A percentile compares a stretch with the other conserved stretches of the same genome.
These are phyloP conservation scores for Sinosuthora webbiana DNA, from an alignment of 2,113 vertebrate species.

Conservation along the genomic window DNA sequence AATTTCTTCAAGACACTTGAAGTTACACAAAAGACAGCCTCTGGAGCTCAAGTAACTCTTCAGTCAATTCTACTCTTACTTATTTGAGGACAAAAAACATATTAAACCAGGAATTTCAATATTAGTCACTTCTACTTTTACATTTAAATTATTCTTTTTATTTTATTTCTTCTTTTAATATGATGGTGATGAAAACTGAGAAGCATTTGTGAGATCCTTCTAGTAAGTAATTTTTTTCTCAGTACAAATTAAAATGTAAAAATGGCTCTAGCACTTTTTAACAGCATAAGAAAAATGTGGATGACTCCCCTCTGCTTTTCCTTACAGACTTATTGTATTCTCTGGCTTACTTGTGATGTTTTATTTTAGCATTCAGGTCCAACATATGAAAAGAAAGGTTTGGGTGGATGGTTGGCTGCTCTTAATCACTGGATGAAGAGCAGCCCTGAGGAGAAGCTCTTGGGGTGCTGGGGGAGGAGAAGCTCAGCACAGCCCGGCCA, in stretches of 20 bases:
- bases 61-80: not conserved
- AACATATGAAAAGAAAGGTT: not conserved
- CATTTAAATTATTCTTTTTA: not conserved
- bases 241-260: not conserved
- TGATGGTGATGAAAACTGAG: not conserved
- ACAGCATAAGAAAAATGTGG: not conserved
- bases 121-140: not conserved
- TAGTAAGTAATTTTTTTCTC: not conserved
- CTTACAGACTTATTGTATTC: not conserved
- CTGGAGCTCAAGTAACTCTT: not conserved
- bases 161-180: not conserved
- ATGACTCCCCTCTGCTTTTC: not conserved
- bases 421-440: not conserved
- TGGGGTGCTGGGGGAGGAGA: not conserved
- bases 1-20: conserved; percentile 4
- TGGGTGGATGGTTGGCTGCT: not conserved
- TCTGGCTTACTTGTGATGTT: not conserved
- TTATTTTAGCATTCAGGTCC: not conserved
- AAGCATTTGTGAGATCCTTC: not conserved
- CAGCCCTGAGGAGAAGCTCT: not conserved
- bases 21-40: not conserved
- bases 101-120: not conserved
- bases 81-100: not conserved
- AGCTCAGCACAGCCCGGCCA: rapidly evolving
- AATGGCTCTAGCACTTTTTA: not conserved